Evolutionary conservation across 2,888 invertebrate genomes (phyloP), one percentile per base, ranked within the genome.

Genomic region (Malthinus seriepunctatus): DNA sequence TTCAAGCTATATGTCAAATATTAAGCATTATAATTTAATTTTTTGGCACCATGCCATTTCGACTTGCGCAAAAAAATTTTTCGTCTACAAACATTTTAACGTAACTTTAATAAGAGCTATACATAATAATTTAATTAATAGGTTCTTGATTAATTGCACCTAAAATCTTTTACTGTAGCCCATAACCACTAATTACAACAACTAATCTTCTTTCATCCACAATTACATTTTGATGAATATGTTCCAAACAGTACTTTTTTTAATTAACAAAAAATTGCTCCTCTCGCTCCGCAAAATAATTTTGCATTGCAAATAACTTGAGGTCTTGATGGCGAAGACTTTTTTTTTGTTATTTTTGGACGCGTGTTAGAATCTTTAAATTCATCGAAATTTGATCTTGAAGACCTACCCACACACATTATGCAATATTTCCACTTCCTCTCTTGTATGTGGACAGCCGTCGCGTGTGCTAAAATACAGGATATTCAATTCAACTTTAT

Each of bases 361-460:
- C 23, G 23, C 23, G 23, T 23, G 23, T 23, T 23, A 5, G 23
- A 23, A 23, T 23, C 23, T 23, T 23, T 23, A 23, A 23, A 23
- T 23, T 23, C 23, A 23, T 23, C 23, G 23, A 23, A 23, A 23
- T 23, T 23, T 23, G 23, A 23, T 23, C 23, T 23, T 5, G 23
- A 23, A 23, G 23, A 23, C 23, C 23, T 23, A 23, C 23, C 23
- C 23, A 23, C 23, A 23, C 23, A 23, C 23, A 56, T 60, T 60
- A 56, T 60, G 64, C 62, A 63, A 60, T 63, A 66, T 67, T 67
- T 66, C 68, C 63, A 68, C 65, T 68, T 68, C 68, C 67, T 64
- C 56, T 45, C 52, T 51, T 32, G 14, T 52, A 60, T 56, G 56
- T 60, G 49, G 51, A 60, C 56, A 56, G 56, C 55, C 55, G 55